phyloP scores from a whole-genome alignment of 2,888 invertebrate genomes.

The Molorchus minor region DNA sequence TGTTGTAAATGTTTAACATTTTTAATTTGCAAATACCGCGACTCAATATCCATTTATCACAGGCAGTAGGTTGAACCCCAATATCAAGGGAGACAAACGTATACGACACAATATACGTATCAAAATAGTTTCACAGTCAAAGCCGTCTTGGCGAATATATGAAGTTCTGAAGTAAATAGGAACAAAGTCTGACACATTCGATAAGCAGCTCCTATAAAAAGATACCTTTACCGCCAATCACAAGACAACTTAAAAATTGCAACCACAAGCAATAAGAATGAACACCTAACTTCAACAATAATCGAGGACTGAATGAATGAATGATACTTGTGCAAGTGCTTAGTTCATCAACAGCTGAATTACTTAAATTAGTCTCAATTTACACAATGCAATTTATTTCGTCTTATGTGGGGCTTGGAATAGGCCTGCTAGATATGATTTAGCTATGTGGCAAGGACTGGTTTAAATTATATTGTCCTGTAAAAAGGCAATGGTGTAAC shows the following conservation, averaged over 20 bases:
- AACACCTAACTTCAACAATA: conserved; percentile 3
- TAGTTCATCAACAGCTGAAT: conserved; percentile 50
- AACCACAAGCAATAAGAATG: neutral
- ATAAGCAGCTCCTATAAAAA: neutral
- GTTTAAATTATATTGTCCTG: neutral
- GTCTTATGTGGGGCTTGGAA: conserved; percentile 21
- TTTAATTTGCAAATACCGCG: conserved; percentile 60
- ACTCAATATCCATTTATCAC: conserved; percentile 63
- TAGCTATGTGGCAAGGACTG: conserved; percentile 4
- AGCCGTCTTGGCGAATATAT: conserved; percentile 59
- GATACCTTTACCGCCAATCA: neutral
- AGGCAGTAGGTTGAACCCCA: conserved; percentile 45
- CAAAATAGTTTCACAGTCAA: conserved; percentile 19
- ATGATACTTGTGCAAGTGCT: conserved; percentile 45
- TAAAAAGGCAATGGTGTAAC: too few species aligned
- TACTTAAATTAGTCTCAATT: conserved; percentile 58
- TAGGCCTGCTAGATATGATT: neutral
- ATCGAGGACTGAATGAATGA: conserved; percentile 40
- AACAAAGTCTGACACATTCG: conserved; percentile 14
- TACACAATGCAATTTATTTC: conserved; percentile 41
- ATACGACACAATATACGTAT: conserved; percentile 24
- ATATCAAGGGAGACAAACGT: conserved; percentile 36
- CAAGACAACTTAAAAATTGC: neutral
- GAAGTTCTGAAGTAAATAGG: neutral
- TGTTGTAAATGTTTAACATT: conserved; percentile 78